Conservation (phyloP, 2,797 vertebrate genomes). For the Galagoides demidoff region DNA sequence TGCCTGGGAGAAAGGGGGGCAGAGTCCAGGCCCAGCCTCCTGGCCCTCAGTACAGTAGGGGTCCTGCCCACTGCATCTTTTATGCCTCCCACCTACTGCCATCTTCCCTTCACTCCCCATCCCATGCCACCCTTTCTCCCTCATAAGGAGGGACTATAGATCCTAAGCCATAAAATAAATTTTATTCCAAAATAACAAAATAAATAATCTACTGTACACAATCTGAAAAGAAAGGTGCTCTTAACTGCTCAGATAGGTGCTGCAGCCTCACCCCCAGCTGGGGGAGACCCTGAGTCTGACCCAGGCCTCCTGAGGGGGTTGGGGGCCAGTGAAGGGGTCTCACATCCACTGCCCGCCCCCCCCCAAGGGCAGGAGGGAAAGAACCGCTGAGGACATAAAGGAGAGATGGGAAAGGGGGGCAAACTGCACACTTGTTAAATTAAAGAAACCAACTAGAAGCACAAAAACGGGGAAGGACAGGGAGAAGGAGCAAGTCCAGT, state of each 20-base stretch:
- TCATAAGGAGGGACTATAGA: slow-evolving; percentile 53
- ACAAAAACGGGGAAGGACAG: slow-evolving; percentile 61
- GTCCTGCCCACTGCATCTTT: neutral
- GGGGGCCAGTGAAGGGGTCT: slow-evolving; percentile 44
- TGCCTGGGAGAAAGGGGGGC: neutral
- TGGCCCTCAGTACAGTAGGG: neutral
- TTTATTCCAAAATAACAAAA: slow-evolving; percentile 99
- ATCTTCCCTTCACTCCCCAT: neutral
- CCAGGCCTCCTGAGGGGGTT: slow-evolving; percentile 61
- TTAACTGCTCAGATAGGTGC: slow-evolving; percentile 87
- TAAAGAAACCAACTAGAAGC: slow-evolving; percentile 82
- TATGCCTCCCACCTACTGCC: neutral
- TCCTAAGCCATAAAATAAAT: slow-evolving; percentile 92
- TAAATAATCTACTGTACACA: slow-evolving; percentile 97
- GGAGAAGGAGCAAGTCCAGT: slow-evolving; percentile 63
- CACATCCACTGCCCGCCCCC: neutral
- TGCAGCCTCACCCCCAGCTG: slow-evolving; percentile 68
- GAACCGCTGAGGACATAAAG: slow-evolving; percentile 7
- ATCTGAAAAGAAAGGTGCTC: slow-evolving; percentile 90
- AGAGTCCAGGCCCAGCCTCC: neutral
- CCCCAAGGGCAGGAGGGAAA: slow-evolving; percentile 23
- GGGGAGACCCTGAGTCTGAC: slow-evolving; percentile 62
- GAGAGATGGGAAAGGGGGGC: neutral
- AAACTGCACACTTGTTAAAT: slow-evolving; percentile 80
- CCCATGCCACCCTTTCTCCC: neutral